Conservation (phyloP, 1,140 invertebrate genomes). For the Drosophila sproati region DNA sequence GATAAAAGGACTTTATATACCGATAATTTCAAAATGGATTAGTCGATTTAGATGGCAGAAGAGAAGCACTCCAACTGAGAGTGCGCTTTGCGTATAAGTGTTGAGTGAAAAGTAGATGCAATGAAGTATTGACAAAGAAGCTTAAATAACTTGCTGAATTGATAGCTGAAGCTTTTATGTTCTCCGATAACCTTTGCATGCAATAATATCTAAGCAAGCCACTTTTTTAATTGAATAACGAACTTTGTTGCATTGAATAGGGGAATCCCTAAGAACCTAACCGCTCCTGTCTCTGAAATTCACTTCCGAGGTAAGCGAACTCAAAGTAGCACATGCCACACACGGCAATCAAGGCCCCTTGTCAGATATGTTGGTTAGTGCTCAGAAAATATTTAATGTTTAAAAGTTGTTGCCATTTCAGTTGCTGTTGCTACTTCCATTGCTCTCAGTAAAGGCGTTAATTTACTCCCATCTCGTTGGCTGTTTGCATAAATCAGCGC, state of each 20-base stretch:
- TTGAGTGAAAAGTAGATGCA: background rate
- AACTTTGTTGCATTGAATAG: too few species aligned
- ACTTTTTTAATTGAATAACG: too few species aligned
- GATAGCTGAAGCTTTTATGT: background rate
- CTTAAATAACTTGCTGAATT: background rate
- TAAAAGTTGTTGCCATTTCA: constrained; percentile 49
- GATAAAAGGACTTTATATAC: constrained; percentile 68
- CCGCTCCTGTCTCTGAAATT: background rate
- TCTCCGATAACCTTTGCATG: too few species aligned
- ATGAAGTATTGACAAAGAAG: constrained; percentile 2
- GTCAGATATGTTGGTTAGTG: constrained; percentile 35
- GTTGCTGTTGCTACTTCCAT: constrained; percentile 64
- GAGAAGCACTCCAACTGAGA: background rate
- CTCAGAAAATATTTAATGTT: constrained; percentile 63
- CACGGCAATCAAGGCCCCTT: background rate
- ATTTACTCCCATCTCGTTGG: constrained; percentile 70
- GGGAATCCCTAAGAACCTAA: too few species aligned
- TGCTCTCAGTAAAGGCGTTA: constrained; percentile 70
- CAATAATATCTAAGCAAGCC: too few species aligned
- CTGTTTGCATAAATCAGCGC: constrained; percentile 78
- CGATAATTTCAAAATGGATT: constrained; percentile 74
- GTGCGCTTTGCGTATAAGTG: constrained; percentile 2
- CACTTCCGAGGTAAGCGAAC: background rate
- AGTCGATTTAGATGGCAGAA: constrained; percentile 34
- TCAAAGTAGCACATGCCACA: background rate